phyloP scores from a whole-genome alignment of 2,113 vertebrate species.

The Oceanodroma tethys region DNA sequence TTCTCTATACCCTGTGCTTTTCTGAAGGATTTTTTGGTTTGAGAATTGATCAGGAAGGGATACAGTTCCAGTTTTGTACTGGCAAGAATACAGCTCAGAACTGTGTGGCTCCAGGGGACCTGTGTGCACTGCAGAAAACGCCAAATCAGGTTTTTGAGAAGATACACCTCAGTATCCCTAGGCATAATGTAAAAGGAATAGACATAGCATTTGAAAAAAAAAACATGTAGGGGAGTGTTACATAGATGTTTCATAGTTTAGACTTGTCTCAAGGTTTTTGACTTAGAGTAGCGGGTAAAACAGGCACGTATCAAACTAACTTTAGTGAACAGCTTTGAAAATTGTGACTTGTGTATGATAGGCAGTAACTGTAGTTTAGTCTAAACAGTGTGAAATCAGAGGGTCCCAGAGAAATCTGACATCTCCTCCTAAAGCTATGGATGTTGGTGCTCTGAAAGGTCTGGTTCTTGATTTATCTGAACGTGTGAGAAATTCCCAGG shows the following conservation, averaged over 20 bases:
- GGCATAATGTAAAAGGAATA: neutral
- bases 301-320: rapidly evolving
- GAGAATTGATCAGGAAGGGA: neutral
- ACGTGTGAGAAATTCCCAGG: constrained; percentile 53
- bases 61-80: neutral
- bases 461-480: constrained; percentile 43
- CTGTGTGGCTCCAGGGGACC: neutral
- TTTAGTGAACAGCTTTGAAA: neutral
- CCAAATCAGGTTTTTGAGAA: neutral
- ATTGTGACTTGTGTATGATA: neutral
- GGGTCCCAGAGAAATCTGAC: constrained; percentile 51
- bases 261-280: neutral
- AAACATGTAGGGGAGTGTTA: neutral
- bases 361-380: neutral
- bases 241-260: neutral
- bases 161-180: neutral
- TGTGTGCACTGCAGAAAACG: neutral
- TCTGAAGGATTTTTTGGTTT: neutral
- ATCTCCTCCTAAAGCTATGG: neutral
- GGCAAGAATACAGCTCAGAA: neutral
- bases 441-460: neutral
- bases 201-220: neutral
- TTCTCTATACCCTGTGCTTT: neutral
- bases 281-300: neutral
- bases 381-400: constrained; percentile 26